Base-by-base conservation (phyloP, 1,140 invertebrate genomes). In the Sarcophaga peregrina region DNA sequence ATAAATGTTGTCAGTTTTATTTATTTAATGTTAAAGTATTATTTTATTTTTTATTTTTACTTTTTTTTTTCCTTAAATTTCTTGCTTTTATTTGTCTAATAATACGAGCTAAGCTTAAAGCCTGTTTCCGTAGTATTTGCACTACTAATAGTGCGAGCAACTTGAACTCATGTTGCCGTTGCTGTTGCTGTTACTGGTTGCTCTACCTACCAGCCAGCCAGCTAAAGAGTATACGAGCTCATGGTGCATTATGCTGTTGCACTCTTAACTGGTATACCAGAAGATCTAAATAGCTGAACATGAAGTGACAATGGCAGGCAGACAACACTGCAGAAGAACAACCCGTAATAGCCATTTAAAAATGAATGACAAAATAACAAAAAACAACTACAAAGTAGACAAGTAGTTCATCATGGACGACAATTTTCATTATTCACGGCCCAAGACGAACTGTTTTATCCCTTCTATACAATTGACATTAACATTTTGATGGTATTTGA, bases 241-340 rank as follows among this genome's bases (percentile, higher is more conserved):
- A 37, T 37, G 25, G 62, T 20, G 62, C 25, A 78, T 52, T 78
- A 45, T 48, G 17, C 47, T 78, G 48, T 50, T 78, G 75, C 75
- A 78, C 75, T 78, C n/a, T 78, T 78, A 72, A 25, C 37, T 72
- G 62, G 62, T 25, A 72, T 72, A 72, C 11, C 25, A n/a, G 25
- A 37, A 78, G 75, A 78, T 78, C 50, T 78, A 78, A 78, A 78
- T 78, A 78, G 47, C n/a, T 78, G 48, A 78, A 78, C 75, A 78
- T 25, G 17, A 45, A 50, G 75, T 78, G 75, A 52, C 47, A 78
- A 47, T 52, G 47, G 47, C 75, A 78, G 47, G 47, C 75, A 78
- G 17, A 47, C 47, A 52, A 52, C 17, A 78, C n/a, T 20, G 8
- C 62, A 68, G 62, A 68, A 68, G 8, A 25, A 9, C 20, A 20